Base-by-base conservation (phyloP, 1,140 invertebrate species). In the Anadara kagoshimensis region DNA sequence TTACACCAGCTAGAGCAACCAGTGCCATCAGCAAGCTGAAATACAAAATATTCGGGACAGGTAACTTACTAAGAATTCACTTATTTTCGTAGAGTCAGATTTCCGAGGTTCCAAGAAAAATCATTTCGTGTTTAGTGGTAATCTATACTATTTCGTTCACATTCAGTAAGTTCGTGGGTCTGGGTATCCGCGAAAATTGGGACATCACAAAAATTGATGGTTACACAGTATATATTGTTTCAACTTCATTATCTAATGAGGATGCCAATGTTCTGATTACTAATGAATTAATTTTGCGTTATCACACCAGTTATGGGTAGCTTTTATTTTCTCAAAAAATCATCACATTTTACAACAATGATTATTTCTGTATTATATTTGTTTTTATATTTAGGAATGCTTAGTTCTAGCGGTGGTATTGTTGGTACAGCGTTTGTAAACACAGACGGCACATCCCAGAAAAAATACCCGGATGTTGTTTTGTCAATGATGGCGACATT, bases 1-100 rank as follows among this genome's bases (percentile, higher is more conserved):
- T 78, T 14, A 75, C 73, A 43, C 68, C 68, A 7, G 66, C 73
- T 16, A 59, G 73, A 47, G 53, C 73, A 51, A 75, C 73, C 8
- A 75, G 73, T 43, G 62, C 66, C 7, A 69, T 75, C 24, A 69
- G 53, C 24, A 65, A 63, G 26, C 43, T 75, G 10, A 75, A 70
- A 26, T 75, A 75, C 44, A 75, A 54, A 49, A 18, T 66, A 4
- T 64, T 58, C 18, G 62, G 61, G 18, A 53, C 51, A 53, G 73
- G 73, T 75, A 56, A n/a, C 26, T 29, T 44, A n/a, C n/a, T n/a
- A n/a, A n/a, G n/a, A n/a, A n/a, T n/a, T n/a, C 45, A 62, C 41
- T 49, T 49, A n/a, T n/a, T n/a, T n/a, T n/a, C 18, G 18, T 11
- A 49, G 45, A 49, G 44, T 7, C 29, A 59, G 5, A 5, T 26